These are phyloP conservation scores for Pomatostomus ruficeps DNA, from an alignment of 2,113 vertebrate species.

Conservation along the genomic window DNA sequence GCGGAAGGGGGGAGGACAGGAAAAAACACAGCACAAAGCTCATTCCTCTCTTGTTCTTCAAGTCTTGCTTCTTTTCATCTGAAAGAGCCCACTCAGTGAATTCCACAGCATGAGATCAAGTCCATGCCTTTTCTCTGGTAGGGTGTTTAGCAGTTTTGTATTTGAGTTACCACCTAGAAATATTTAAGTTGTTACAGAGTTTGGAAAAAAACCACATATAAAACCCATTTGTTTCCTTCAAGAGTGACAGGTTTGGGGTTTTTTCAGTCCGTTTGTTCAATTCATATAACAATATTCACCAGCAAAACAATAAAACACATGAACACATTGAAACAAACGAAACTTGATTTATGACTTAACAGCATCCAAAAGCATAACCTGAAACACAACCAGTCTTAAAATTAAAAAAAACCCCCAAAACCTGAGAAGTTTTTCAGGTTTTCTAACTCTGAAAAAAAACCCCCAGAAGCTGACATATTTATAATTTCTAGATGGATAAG, in stretches of 20 bases:
- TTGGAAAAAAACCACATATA: background rate
- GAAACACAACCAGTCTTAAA: background rate
- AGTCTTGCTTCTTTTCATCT: background rate
- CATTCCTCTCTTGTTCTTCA: background rate
- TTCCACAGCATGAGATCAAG: background rate
- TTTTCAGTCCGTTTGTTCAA: background rate
- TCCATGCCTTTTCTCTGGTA: background rate
- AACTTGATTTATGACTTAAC: background rate
- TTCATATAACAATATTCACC: background rate
- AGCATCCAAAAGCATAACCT: background rate
- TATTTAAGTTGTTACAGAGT: background rate
- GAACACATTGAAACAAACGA: background rate
- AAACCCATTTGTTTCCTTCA: background rate
- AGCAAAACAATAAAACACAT: background rate
- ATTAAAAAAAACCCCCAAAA: background rate
- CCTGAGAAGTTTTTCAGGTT: background rate
- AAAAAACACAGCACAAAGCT: background rate
- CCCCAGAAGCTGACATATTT: background rate
- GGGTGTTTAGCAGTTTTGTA: background rate
- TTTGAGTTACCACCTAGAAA: background rate
- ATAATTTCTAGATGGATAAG: background rate
- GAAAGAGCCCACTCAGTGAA: background rate
- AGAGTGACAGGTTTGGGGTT: background rate
- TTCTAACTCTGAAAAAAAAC: background rate
- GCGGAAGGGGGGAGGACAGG: background rate